Evolutionary conservation across 2,888 invertebrate species (phyloP).

Genomic region (Lasius platythorax): DNA sequence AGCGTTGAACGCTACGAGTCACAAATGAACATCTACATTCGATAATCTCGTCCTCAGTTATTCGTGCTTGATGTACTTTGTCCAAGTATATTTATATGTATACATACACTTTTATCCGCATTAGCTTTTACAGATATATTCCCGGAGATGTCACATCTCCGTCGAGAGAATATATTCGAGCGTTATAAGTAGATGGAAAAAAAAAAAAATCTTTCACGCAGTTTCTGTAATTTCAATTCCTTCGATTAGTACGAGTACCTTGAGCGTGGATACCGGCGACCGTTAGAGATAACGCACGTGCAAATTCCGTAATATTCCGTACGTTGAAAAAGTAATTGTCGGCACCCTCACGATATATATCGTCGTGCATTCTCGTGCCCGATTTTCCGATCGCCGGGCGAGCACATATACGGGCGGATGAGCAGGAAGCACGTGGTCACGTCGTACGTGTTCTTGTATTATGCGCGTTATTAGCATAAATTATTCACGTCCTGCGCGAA

Average conservation of each 20-base stretch:
- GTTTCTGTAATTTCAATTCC: background rate
- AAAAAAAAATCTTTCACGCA: background rate
- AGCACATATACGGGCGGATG: conserved; percentile 67
- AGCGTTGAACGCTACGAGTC: background rate
- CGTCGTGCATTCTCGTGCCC: conserved; percentile 11
- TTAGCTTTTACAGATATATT: conserved; percentile 15
- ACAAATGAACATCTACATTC: conserved; percentile 18
- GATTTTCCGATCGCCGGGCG: conserved; percentile 54
- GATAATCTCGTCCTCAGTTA: conserved; percentile 19
- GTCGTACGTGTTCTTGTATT: conserved; percentile 52
- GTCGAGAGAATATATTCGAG: background rate
- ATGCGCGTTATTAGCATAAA: conserved; percentile 61
- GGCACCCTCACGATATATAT: conserved; percentile 21
- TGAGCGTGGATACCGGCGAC: background rate
- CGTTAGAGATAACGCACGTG: conserved; percentile 9
- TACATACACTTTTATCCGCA: conserved; percentile 25
- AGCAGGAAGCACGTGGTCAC: conserved; percentile 61
- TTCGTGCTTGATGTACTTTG: conserved; percentile 18
- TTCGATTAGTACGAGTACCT: background rate
- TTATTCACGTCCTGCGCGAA: conserved; percentile 58
- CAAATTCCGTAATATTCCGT: conserved; percentile 53
- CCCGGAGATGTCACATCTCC: background rate
- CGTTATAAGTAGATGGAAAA: background rate
- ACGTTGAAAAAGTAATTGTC: conserved; percentile 50
- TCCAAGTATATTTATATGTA: background rate